Conservation (phyloP, 2,113 vertebrate genomes). For the Cyprichromis sp. region DNA sequence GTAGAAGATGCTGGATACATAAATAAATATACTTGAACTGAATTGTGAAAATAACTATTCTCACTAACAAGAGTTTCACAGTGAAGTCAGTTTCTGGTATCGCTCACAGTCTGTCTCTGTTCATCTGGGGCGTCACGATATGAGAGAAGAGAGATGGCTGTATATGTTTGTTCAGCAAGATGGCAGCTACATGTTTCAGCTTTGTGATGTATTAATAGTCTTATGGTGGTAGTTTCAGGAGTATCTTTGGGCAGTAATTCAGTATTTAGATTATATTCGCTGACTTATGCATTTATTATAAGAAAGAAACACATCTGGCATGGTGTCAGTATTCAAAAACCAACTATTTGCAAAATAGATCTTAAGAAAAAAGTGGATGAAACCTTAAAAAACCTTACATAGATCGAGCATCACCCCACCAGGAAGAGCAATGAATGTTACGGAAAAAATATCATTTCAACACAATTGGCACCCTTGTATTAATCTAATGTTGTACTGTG, state of each 20-base stretch:
- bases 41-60: not conserved
- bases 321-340: not conserved
- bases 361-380: not conserved
- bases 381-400: accelerated
- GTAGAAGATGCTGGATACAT: not conserved
- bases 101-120: not conserved
- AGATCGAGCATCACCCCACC: not conserved
- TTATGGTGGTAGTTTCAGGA: not conserved
- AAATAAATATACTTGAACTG: not conserved
- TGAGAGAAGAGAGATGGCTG: not conserved
- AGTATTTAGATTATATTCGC: not conserved
- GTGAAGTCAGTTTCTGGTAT: not conserved
- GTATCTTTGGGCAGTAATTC: not conserved
- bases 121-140: not conserved
- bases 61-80: not conserved
- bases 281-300: accelerated
- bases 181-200: not conserved
- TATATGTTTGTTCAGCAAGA: not conserved
- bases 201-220: not conserved
- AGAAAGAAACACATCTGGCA: not conserved
- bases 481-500: not conserved
- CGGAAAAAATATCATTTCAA: accelerated
- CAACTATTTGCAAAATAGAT: not conserved
- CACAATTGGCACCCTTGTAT: not conserved
- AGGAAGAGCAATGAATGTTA: not conserved